phyloP scores from a whole-genome alignment of 2,797 vertebrate species.

The Atherinosoma microstoma region DNA sequence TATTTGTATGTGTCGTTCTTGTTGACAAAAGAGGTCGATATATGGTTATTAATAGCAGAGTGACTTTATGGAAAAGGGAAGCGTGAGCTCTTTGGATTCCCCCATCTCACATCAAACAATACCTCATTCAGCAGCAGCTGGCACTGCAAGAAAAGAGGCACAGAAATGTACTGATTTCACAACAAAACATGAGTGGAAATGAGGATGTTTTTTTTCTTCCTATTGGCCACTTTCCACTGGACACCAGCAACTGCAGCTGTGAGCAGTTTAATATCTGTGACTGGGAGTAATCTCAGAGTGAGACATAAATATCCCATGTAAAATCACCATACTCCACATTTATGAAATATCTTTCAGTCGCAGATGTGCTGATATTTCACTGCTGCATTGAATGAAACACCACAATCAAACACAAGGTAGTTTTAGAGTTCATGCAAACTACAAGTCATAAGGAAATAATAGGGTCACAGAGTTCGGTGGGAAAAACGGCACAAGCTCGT shows the following conservation, averaged over 20 bases:
- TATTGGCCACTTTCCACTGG: constrained; percentile 52
- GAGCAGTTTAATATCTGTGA: constrained; percentile 46
- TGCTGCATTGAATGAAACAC: constrained; percentile 24
- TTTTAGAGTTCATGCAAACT: constrained; percentile 28
- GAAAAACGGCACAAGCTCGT: constrained; percentile 13
- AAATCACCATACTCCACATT: constrained; percentile 51
- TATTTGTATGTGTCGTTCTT: constrained; percentile 79
- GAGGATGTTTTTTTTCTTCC: constrained; percentile 26
- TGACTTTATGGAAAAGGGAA: constrained; percentile 78
- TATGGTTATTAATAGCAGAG: constrained; percentile 80
- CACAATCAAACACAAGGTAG: constrained; percentile 36
- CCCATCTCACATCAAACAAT: constrained; percentile 78
- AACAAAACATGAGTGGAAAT: constrained; percentile 56
- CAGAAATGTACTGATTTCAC: constrained; percentile 51
- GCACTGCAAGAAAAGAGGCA: constrained; percentile 34
- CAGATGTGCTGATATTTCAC: constrained; percentile 43
- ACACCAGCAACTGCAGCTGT: constrained; percentile 63
- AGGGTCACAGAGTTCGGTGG: not conserved
- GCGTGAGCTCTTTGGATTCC: constrained; percentile 69
- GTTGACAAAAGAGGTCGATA: constrained; percentile 81
- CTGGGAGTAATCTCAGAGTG: constrained; percentile 42
- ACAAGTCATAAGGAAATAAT: constrained; percentile 23
- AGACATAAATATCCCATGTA: constrained; percentile 42
- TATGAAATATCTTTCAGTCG: constrained; percentile 48
- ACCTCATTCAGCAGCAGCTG: constrained; percentile 71